phyloP scores from a whole-genome alignment of 2,113 vertebrate species.

The Laterallus jamaicensis region DNA sequence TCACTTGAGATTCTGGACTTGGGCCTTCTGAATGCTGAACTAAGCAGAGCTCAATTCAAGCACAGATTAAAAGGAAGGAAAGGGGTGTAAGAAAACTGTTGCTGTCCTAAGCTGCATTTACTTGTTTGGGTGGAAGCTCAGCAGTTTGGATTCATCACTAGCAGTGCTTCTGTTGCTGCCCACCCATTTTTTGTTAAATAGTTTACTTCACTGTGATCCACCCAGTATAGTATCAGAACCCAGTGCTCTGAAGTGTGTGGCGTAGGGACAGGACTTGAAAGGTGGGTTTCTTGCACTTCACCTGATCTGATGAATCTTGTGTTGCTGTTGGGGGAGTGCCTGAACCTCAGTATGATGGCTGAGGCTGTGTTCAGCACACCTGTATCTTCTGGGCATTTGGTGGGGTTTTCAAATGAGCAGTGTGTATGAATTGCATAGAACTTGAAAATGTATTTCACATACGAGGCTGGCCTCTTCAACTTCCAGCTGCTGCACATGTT shows the following conservation, averaged over 20 bases:
- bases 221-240: background rate
- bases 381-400: background rate
- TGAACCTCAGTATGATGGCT: background rate
- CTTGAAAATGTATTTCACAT: background rate
- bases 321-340: background rate
- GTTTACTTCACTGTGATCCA: background rate
- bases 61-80: background rate
- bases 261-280: background rate
- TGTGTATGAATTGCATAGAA: background rate
- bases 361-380: background rate
- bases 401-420: background rate
- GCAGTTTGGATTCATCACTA: background rate
- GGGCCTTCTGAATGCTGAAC: background rate
- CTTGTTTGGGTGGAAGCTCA: background rate
- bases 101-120: background rate
- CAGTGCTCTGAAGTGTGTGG: background rate
- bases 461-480: background rate
- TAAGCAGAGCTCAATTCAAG: background rate
- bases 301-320: background rate
- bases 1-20: background rate
- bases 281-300: background rate
- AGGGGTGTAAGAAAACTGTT: background rate
- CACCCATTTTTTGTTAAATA: background rate
- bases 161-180: background rate
- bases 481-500: rapidly evolving